These are phyloP conservation scores for Aspidapion aeneum DNA, from an alignment of 2,888 invertebrate genomes.

Conservation along the genomic window DNA sequence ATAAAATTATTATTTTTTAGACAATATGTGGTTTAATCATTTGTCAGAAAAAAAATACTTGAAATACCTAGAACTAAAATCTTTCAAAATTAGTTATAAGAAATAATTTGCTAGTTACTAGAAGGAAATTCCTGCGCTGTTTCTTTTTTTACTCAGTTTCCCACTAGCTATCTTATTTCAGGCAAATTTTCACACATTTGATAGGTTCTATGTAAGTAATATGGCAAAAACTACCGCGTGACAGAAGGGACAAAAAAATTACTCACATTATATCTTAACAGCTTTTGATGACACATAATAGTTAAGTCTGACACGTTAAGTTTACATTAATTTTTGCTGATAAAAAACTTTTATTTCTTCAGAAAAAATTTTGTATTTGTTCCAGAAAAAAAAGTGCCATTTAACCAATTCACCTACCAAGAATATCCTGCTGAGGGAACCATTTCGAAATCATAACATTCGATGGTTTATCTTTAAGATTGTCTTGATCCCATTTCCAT, in stretches of 20 bases:
- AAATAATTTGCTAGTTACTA: no score
- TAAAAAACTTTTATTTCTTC: no score
- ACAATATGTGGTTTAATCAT: slow-evolving; percentile 40
- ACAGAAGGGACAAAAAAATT: no score
- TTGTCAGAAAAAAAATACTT: slow-evolving; percentile 28
- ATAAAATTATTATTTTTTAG: slow-evolving; percentile 56
- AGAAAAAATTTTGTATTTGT: no score
- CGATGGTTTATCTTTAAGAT: slow-evolving; percentile 46
- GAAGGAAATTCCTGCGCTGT: slow-evolving; percentile 35
- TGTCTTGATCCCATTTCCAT: slow-evolving; percentile 68
- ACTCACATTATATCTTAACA: no score
- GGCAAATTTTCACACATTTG: no score
- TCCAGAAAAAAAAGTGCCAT: no score
- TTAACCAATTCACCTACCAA: slow-evolving; percentile 33
- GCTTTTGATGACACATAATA: no score
- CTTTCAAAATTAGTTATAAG: slow-evolving; percentile 26
- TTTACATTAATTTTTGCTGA: no score
- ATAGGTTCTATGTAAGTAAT: no score
- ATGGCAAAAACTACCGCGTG: no score
- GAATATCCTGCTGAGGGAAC: slow-evolving; percentile 39
- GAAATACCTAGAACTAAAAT: slow-evolving; percentile 31
- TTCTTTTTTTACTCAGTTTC: slow-evolving; percentile 31
- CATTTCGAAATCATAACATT: slow-evolving; percentile 45
- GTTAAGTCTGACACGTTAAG: no score
- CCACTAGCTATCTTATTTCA: slow-evolving; percentile 23